Conservation (phyloP, 2,113 vertebrate species). For the Etheostoma spectabile region DNA sequence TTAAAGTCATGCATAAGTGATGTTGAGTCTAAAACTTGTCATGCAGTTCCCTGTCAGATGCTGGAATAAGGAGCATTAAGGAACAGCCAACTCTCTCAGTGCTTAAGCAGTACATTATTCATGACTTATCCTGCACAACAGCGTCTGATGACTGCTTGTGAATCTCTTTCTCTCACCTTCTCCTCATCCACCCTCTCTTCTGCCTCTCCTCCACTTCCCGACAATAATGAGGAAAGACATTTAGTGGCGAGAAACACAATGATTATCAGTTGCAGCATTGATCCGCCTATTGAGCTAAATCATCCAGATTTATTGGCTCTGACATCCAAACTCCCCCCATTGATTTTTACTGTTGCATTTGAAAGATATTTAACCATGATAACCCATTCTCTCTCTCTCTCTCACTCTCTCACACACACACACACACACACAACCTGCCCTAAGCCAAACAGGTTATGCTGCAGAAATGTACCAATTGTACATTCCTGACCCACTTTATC, state of each 20-base stretch:
- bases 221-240: conserved; percentile 63
- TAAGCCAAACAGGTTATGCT: conserved; percentile 56
- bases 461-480: conserved; percentile 61
- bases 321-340: conserved; percentile 65
- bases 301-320: conserved; percentile 61
- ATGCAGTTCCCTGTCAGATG: conserved; percentile 34
- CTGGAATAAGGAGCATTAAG: conserved; percentile 40
- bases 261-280: conserved; percentile 71
- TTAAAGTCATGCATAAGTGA: conserved; percentile 48
- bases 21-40: conserved; percentile 42
- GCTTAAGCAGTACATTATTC: conserved; percentile 45
- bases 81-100: conserved; percentile 40
- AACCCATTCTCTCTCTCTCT: background rate
- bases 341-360: conserved; percentile 67
- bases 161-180: conserved; percentile 36
- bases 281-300: conserved; percentile 66
- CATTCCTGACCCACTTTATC: conserved; percentile 65
- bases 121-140: conserved; percentile 24
- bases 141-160: conserved; percentile 21
- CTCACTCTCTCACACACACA: background rate
- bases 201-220: conserved; percentile 28
- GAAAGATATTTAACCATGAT: conserved; percentile 50
- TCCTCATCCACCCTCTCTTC: background rate
- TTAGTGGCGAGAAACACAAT: conserved; percentile 59
- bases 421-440: conserved; percentile 22